Percentiles rank a stretch among this genome's conserved stretches.
Conservation (phyloP, 2,113 vertebrate species). For the Paedocypris sp. region DNA sequence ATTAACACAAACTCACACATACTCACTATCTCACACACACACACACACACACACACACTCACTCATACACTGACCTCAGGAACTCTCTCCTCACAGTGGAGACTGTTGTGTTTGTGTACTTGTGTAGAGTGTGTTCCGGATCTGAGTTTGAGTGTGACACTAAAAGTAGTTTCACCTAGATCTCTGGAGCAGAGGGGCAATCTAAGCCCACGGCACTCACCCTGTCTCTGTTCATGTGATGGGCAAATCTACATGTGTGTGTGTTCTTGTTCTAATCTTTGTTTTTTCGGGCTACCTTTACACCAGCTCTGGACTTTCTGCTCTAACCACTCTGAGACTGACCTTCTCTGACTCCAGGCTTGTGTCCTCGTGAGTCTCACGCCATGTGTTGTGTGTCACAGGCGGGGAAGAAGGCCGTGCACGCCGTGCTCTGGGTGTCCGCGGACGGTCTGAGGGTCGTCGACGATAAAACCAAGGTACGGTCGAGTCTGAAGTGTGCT, state of each 20-base stretch:
- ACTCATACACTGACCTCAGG: too few species aligned
- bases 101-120: not conserved
- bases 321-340: constrained; percentile 22
- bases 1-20: too few species aligned
- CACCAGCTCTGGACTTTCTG: constrained; percentile 21
- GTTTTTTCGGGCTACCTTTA: constrained; percentile 15
- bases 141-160: not conserved
- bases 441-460: constrained; percentile 95
- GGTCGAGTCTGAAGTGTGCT: not conserved
- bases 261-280: constrained; percentile 10
- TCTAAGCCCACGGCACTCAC: not conserved
- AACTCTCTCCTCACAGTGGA: too few species aligned
- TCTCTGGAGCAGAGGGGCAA: not conserved
- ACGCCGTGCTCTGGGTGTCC: constrained; percentile 92
- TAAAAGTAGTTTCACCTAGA: not conserved
- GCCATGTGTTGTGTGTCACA: constrained; percentile 48
- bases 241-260: not conserved
- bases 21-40: too few species aligned
- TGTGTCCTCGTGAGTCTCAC: constrained; percentile 25
- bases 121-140: constrained; percentile 5
- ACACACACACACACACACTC: too few species aligned
- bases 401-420: constrained; percentile 93
- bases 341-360: constrained; percentile 4
- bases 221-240: not conserved
- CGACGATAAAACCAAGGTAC: constrained; percentile 98